phyloP scores from a whole-genome alignment of 2,113 vertebrate species.

The Notothenia rossii region DNA sequence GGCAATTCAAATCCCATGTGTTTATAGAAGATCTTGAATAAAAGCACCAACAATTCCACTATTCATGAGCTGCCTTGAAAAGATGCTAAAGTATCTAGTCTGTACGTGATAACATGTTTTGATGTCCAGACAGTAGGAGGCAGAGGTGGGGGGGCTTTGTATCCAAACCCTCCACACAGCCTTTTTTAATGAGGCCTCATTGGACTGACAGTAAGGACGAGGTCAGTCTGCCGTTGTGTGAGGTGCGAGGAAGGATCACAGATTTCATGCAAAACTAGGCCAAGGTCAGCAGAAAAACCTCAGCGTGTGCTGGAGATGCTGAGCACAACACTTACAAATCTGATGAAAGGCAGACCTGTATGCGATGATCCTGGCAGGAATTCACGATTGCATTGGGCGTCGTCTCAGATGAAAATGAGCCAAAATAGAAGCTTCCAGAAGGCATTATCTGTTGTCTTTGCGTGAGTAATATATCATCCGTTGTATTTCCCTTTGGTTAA shows the following conservation, averaged over 20 bases:
- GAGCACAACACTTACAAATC: constrained; percentile 40
- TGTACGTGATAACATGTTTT: constrained; percentile 33
- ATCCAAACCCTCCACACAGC: constrained; percentile 52
- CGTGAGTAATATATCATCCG: neutral
- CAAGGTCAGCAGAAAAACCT: constrained; percentile 65
- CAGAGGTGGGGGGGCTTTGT: constrained; percentile 27
- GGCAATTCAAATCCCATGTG: neutral
- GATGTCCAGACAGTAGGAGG: constrained; percentile 38
- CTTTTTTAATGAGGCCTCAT: constrained; percentile 79
- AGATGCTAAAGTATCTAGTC: neutral
- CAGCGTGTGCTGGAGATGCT: constrained; percentile 37
- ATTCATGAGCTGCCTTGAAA: neutral
- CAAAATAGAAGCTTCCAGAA: neutral
- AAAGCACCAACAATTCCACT: neutral
- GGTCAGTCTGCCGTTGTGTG: constrained; percentile 57
- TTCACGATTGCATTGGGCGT: constrained; percentile 6
- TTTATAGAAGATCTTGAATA: neutral
- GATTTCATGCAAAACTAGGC: constrained; percentile 63
- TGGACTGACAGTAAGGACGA: constrained; percentile 64
- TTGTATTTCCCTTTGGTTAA: neutral
- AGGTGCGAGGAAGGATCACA: constrained; percentile 62
- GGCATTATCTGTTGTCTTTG: neutral
- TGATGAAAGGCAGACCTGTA: constrained; percentile 33
- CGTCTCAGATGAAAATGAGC: neutral
- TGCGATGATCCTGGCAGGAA: constrained; percentile 31